Base-by-base conservation (phyloP, 2,888 invertebrate genomes). In the Parthenolecanium corni region DNA sequence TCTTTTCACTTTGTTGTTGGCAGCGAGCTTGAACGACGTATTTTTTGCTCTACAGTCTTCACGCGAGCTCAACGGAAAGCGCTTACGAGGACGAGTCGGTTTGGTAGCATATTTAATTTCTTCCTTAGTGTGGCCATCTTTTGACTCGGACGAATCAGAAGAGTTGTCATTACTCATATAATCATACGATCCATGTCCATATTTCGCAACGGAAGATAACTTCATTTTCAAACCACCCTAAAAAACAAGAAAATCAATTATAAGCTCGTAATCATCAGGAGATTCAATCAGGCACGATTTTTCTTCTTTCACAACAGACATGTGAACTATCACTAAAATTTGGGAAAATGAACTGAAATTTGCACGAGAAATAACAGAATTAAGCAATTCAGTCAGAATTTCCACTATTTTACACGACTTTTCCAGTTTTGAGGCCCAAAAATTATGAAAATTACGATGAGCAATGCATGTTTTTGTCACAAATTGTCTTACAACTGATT, bases 221-320 rank as follows among this genome's bases (percentile, higher is more conserved):
- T 77, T 77, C 65, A 78, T 69, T 69, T 77, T 78, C 40, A 78
- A 71, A 46, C 75, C 76, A 64, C 76, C 77, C 75, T 76, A 67
- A 42, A 68, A 66, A 47, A 52, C 52, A 47, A 65, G 65, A 47
- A 47, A 18, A 47, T 6, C 12, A 47, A 47, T 18, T 18, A 11
- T 20, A 18, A 18, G 16, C 20, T 1, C 6, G 3, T 11, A 24
- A 24, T 4, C 3, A 24, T n/a, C n/a, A n/a, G n/a, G n/a, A n/a
- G n/a, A n/a, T n/a, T n/a, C n/a, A n/a, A n/a, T n/a, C n/a, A n/a
- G n/a, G n/a, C n/a, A n/a, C n/a, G n/a, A n/a, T n/a, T n/a, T n/a
- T n/a, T n/a, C n/a, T n/a, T n/a, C n/a, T n/a, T n/a, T n/a, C n/a
- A n/a, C n/a, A n/a, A n/a, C n/a, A n/a, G n/a, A n/a, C n/a, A n/a